Conservation (phyloP, 2,888 invertebrate species). For the Pasiphila rectangulata region DNA sequence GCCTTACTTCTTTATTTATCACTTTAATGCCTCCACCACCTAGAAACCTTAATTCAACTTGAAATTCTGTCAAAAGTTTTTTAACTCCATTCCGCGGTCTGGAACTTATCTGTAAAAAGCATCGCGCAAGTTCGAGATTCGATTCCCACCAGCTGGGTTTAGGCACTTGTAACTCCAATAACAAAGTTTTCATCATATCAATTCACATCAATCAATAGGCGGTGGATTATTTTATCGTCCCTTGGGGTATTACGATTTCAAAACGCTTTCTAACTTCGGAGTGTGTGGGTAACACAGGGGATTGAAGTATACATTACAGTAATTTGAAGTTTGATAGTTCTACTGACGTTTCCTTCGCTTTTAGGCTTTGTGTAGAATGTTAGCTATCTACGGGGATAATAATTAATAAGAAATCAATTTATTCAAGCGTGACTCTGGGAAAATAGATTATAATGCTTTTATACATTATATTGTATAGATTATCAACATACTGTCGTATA, state of each 20-base stretch:
- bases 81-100: slow-evolving; percentile 16
- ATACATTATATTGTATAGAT: no score
- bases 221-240: slow-evolving; percentile 43
- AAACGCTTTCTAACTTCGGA: slow-evolving; percentile 8
- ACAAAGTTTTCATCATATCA: slow-evolving; percentile 50
- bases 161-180: slow-evolving; percentile 37
- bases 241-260: slow-evolving; percentile 26
- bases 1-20: no score
- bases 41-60: slow-evolving; percentile 23
- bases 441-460: no score
- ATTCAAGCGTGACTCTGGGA: no score
- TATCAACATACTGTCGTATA: no score
- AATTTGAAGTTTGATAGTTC: slow-evolving; percentile 4
- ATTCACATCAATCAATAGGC: slow-evolving; percentile 51
- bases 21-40: no score
- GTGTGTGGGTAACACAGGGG: slow-evolving; percentile 16
- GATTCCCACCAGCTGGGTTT: slow-evolving; percentile 38
- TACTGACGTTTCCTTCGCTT: neutral
- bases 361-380: no score
- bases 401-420: no score
- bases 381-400: neutral
- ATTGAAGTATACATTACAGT: neutral
- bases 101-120: slow-evolving; percentile 38
- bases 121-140: slow-evolving; percentile 39
- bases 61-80: slow-evolving; percentile 35